phyloP scores from a whole-genome alignment of 2,797 vertebrate species.

The Tangara arthus region DNA sequence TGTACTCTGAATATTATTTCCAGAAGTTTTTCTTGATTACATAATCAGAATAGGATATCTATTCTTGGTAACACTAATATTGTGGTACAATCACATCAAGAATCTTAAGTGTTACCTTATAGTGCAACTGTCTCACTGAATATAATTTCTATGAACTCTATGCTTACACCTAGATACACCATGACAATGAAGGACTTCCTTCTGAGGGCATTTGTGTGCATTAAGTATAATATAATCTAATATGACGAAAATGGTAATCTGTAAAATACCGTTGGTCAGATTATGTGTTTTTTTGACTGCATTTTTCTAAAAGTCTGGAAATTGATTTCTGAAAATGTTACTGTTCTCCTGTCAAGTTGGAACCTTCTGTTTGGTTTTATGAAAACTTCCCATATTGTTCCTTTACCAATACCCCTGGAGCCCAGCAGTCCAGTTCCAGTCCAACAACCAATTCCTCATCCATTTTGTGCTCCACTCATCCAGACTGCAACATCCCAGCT shows the following conservation, averaged over 20 bases:
- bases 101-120: slow-evolving; percentile 6
- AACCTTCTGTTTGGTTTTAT: neutral
- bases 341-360: neutral
- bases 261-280: neutral
- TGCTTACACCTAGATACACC: neutral
- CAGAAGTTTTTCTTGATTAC: slow-evolving; percentile 69
- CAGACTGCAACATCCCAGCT: neutral
- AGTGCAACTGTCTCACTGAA: neutral
- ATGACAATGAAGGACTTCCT: neutral
- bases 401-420: neutral
- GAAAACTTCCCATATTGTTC: neutral
- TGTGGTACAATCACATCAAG: neutral
- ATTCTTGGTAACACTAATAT: slow-evolving; percentile 4
- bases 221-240: neutral
- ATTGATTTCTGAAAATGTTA: neutral
- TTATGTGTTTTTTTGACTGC: neutral
- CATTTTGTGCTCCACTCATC: neutral
- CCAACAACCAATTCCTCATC: neutral
- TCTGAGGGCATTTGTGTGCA: neutral
- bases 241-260: neutral
- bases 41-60: slow-evolving; percentile 48
- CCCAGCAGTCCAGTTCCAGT: neutral
- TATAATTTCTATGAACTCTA: neutral
- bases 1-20: slow-evolving; percentile 58
- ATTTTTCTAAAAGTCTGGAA: neutral